Percentiles rank a stretch among this genome's conserved stretches.
Evolutionary conservation across 1,140 invertebrate genomes (phyloP).

Genomic region (Eumaeus atala): DNA sequence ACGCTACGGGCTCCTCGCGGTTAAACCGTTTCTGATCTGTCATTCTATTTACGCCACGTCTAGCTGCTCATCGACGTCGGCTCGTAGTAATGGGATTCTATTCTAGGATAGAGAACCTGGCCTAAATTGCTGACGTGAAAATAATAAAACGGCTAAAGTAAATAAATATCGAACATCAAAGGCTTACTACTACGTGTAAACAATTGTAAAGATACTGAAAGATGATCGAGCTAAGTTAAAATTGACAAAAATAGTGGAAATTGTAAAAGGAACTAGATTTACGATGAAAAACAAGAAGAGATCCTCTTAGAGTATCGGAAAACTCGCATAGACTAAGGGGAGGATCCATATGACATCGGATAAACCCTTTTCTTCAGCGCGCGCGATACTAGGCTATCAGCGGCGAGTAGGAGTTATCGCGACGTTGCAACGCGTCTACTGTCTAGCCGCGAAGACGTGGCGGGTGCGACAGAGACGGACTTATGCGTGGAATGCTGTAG

Average conservation of each 20-base stretch:
- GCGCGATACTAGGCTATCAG: slow-evolving; percentile 69
- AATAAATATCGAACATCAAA: slow-evolving; percentile 22
- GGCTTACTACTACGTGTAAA: slow-evolving; percentile 12
- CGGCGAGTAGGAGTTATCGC: slow-evolving; percentile 43
- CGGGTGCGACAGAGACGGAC: slow-evolving; percentile 45
- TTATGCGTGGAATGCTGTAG: slow-evolving; percentile 56
- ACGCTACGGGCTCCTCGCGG: too few species aligned
- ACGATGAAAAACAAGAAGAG: slow-evolving; percentile 12
- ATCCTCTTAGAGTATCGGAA: slow-evolving; percentile 34
- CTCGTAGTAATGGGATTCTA: slow-evolving; percentile 36
- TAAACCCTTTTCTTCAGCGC: slow-evolving; percentile 74
- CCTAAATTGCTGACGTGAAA: slow-evolving; percentile 51
- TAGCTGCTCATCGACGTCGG: slow-evolving; percentile 41
- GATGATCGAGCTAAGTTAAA: slow-evolving; percentile 5
- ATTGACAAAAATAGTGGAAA: slow-evolving; percentile 1
- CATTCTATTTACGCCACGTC: slow-evolving; percentile 51
- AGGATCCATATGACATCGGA: slow-evolving; percentile 62
- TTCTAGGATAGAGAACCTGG: slow-evolving; percentile 56
- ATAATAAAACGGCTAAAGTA: slow-evolving; percentile 31
- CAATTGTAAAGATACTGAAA: slow-evolving; percentile 16
- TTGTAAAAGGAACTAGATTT: slow-evolving; percentile 6
- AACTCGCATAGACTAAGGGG: slow-evolving; percentile 51
- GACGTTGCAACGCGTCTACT: slow-evolving; percentile 25
- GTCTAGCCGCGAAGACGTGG: slow-evolving; percentile 15
- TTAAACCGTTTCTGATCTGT: slow-evolving; percentile 17